Base-by-base conservation (phyloP, 2,888 invertebrate genomes). In the Ptilodon capucinus region DNA sequence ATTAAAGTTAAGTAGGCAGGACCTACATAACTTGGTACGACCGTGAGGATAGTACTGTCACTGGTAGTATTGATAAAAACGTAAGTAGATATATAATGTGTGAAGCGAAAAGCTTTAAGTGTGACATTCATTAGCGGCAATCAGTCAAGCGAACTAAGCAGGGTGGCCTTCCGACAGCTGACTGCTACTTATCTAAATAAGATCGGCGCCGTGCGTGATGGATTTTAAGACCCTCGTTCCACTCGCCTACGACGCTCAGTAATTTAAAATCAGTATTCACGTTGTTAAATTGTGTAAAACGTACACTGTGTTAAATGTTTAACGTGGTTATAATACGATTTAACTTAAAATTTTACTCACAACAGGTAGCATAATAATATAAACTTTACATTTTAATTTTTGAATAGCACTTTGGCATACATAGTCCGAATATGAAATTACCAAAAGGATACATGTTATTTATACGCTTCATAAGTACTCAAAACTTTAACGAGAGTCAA, bases 181-280 rank as follows among this genome's bases (percentile, higher is more conserved):
- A 71, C 80, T 77, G 76, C 79, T 76, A 82, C 87, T 88, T 88
- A 88, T 88, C 88, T 88, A 85, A 88, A 88, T 88, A 88, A 86
- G 86, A 88, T 88, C 88, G 79, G 76, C 64, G 82, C 75, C 81
- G 75, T 80, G 80, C 86, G 84, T 87, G 86, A 87, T 86, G 85
- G 86, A 87, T 86, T 85, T 79, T 74, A 78, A 81, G 79, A 81
- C 84, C 83, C 79, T 80, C 74, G 77, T 79, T 73, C 71, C 61
- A 66, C 64, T 67, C 54, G 60, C 57, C 57, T 60, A 46, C 51
- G 43, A 47, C 51, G 54, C 41, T 60, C 53, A 60, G 57, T 70
- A 57, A 71, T 57, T 56, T 55, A 51, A 56, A 48, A 51, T 44
- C 38, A 35, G 34, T 40, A 45, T 41, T 40, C 40, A 44, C 48